Evolutionary conservation across 2,888 invertebrate species (phyloP).

Genomic region (Zele albiditarsus): DNA sequence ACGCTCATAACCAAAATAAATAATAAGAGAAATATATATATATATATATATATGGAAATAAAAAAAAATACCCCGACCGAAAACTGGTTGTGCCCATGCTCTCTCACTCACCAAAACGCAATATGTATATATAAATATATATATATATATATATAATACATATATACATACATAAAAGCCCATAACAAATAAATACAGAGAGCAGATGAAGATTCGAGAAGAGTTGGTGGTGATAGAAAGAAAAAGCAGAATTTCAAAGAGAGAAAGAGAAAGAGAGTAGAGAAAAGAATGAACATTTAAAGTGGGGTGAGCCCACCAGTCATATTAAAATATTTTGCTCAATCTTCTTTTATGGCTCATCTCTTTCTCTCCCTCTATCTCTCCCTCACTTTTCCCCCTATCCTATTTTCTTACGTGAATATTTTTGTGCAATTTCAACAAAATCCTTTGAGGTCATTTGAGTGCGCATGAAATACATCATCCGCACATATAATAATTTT

Average conservation of each 20-base stretch:
- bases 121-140: neutral
- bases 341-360: neutral
- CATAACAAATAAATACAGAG: neutral
- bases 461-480: neutral
- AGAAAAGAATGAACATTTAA: neutral
- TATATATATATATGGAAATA: neutral
- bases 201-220: constrained; percentile 11
- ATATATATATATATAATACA: no score
- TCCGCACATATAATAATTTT: neutral
- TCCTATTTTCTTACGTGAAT: neutral
- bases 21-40: constrained; percentile 43
- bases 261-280: neutral
- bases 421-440: neutral
- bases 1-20: constrained; percentile 46
- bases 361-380: neutral
- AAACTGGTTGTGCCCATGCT: constrained; percentile 61
- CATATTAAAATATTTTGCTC: neutral
- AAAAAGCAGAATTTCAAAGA: neutral
- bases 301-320: neutral
- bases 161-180: neutral
- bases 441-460: neutral
- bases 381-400: neutral
- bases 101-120: neutral
- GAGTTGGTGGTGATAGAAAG: neutral
- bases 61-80: constrained; percentile 47